A percentile compares a stretch with the other conserved stretches of the same genome.
These are phyloP conservation scores for Zelleria hepariella DNA, from an alignment of 2,888 invertebrate species.

Conservation along the genomic window DNA sequence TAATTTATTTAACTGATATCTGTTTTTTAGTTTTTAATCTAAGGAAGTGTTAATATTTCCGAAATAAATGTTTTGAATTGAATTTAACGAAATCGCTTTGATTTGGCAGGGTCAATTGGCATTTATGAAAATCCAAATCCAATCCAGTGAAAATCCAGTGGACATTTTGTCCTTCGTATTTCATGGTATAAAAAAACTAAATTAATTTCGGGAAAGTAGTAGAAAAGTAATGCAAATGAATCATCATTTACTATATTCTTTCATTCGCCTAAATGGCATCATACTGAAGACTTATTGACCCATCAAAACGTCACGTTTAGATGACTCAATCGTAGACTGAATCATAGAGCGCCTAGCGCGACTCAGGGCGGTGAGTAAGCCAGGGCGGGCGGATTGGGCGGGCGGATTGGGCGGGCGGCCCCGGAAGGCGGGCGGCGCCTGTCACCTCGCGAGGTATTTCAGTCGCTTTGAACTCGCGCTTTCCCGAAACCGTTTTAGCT, in stretches of 20 bases:
- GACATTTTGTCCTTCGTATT: too few species aligned
- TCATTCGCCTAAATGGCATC: not conserved
- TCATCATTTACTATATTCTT: not conserved
- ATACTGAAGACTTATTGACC: not conserved
- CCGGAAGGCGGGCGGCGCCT: not conserved
- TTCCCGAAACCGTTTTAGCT: not conserved
- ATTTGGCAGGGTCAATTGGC: too few species aligned
- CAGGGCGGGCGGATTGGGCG: not conserved
- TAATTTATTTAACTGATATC: too few species aligned
- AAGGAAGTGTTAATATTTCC: too few species aligned
- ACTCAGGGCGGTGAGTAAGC: not conserved
- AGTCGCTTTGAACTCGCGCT: not conserved
- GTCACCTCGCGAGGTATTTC: not conserved
- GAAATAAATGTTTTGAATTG: too few species aligned
- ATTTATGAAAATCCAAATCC: too few species aligned
- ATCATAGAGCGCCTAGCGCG: not conserved
- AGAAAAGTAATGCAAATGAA: too few species aligned
- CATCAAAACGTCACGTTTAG: not conserved
- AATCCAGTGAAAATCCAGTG: too few species aligned
- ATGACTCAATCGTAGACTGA: not conserved
- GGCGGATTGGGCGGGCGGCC: conserved; percentile 8
- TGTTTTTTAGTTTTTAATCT: too few species aligned
- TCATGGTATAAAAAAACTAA: too few species aligned
- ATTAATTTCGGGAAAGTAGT: too few species aligned
- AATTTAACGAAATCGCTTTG: too few species aligned